A percentile compares a stretch with the other conserved stretches of the same genome.
Conservation (phyloP, 2,888 invertebrate species). For the Galeopsomyia nigrocyanea region DNA sequence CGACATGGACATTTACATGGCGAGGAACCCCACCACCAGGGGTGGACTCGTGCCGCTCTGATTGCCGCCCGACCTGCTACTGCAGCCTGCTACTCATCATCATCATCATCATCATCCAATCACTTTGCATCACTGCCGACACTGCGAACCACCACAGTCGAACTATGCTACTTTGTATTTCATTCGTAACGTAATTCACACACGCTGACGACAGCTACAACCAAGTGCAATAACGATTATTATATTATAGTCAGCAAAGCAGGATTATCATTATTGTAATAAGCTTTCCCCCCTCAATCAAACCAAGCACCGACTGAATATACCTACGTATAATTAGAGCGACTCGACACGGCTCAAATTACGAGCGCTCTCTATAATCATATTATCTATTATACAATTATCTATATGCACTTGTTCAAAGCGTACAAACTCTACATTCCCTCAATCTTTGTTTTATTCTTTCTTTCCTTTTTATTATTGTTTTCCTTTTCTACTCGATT, state of each 20-base stretch:
- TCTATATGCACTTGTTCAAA: slow-evolving; percentile 30
- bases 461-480: background rate
- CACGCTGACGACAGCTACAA: too few relatives aligned
- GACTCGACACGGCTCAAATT: background rate
- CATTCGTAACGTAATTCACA: too few relatives aligned
- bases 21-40: slow-evolving; percentile 88
- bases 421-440: slow-evolving; percentile 5
- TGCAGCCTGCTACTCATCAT: background rate
- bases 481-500: background rate
- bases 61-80: slow-evolving; percentile 25
- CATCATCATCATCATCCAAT: too few relatives aligned
- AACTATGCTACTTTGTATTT: too few relatives aligned
- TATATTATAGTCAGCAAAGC: too few relatives aligned
- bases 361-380: background rate
- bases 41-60: slow-evolving; percentile 87
- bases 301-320: too few relatives aligned
- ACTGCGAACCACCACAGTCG: background rate
- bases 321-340: too few relatives aligned
- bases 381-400: too few relatives aligned
- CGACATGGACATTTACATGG: slow-evolving; percentile 96
- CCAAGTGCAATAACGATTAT: too few relatives aligned
- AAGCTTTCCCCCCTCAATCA: too few relatives aligned
- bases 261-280: too few relatives aligned
- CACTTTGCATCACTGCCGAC: background rate
- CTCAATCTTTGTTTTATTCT: background rate